Percentiles rank a stretch among this genome's conserved stretches.
Conservation (phyloP, 2,888 invertebrate species). For the Clostera curtula region DNA sequence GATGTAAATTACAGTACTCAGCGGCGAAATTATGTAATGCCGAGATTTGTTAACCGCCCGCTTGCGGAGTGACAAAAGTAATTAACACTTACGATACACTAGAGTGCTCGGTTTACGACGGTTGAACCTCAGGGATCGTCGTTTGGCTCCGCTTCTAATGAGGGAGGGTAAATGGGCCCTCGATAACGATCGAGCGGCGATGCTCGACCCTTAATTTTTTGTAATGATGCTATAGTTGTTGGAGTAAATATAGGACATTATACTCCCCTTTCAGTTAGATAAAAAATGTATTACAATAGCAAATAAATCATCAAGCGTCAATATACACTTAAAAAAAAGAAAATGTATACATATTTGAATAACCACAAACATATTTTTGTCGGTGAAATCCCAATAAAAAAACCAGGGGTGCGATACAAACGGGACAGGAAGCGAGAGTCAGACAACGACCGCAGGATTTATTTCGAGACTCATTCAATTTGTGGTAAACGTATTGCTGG, state of each 20-base stretch:
- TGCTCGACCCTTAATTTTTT: slow-evolving; percentile 24
- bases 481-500: slow-evolving; percentile 66
- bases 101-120: slow-evolving; percentile 54
- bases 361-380: no score
- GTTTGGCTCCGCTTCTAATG: slow-evolving; percentile 40
- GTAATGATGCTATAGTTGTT: slow-evolving; percentile 9
- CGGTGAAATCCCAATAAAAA: slow-evolving; percentile 52
- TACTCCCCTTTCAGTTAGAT: no score
- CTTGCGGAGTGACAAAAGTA: slow-evolving; percentile 66
- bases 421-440: slow-evolving; percentile 54
- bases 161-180: slow-evolving; percentile 40
- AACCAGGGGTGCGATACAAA: slow-evolving; percentile 55
- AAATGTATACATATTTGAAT: no score
- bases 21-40: slow-evolving; percentile 52
- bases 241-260: no score
- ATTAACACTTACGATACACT: slow-evolving; percentile 69
- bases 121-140: slow-evolving; percentile 45
- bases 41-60: slow-evolving; percentile 62
- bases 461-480: slow-evolving; percentile 70
- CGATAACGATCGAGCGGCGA: slow-evolving; percentile 41
- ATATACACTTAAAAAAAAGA: no score
- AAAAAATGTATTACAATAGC: no score
- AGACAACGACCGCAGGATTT: slow-evolving; percentile 66
- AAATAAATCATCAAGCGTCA: no score
- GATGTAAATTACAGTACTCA: slow-evolving; percentile 60